Percentiles rank a stretch among this genome's conserved stretches.
These are phyloP conservation scores for Myotis yumanensis DNA, from an alignment of 2,113 vertebrate species.

Conservation along the genomic window DNA sequence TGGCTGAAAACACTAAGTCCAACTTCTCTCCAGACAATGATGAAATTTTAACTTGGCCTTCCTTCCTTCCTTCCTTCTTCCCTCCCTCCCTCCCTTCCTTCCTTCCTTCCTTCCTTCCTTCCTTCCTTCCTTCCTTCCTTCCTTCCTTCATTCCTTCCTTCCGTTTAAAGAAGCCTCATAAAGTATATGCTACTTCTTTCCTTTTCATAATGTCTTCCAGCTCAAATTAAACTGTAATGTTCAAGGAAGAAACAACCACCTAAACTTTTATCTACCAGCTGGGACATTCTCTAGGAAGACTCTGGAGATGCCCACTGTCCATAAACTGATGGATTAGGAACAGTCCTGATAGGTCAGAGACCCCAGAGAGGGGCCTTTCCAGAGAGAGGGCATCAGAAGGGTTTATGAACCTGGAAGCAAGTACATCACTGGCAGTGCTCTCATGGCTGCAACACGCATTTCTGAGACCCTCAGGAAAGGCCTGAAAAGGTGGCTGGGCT, in stretches of 20 bases:
- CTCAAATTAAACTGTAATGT: constrained; percentile 12
- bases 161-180: neutral
- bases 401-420: constrained; percentile 8
- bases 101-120: neutral
- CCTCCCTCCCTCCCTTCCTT: neutral
- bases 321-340: neutral
- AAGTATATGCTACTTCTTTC: neutral
- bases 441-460: neutral
- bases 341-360: neutral
- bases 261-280: neutral
- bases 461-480: neutral
- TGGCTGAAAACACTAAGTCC: constrained; percentile 31
- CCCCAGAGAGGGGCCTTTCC: neutral
- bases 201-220: neutral
- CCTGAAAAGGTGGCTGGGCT: neutral
- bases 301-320: neutral
- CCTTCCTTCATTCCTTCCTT: neutral
- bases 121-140: too few species aligned
- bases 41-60: constrained; percentile 42
- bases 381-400: neutral
- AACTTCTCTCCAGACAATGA: constrained; percentile 39
- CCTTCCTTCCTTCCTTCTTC: neutral
- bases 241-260: constrained; percentile 20
- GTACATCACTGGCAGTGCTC: neutral
- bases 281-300: neutral